A percentile compares a stretch with the other conserved stretches of the same genome.
Evolutionary conservation across 2,113 vertebrate species (phyloP).

Genomic region (Gadus macrocephalus): DNA sequence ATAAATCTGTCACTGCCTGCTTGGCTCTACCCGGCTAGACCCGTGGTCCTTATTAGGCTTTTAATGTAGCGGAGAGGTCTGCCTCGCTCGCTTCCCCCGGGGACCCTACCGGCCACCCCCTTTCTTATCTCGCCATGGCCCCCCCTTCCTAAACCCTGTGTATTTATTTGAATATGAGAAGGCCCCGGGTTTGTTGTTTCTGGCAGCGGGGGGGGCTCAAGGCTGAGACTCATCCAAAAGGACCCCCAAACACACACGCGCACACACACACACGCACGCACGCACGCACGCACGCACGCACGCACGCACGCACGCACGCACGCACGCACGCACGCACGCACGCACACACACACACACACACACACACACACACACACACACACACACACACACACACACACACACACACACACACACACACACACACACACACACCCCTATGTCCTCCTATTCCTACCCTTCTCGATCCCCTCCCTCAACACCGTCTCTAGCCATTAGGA

Average conservation of each 20-base stretch:
- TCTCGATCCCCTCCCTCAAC: not conserved
- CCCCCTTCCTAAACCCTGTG: constrained; percentile 23
- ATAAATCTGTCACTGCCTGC: constrained; percentile 68
- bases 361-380: not conserved
- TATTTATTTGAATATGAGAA: constrained; percentile 76
- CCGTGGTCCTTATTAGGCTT: constrained; percentile 49
- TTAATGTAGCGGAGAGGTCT: constrained; percentile 48
- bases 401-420: no score
- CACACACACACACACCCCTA: not conserved
- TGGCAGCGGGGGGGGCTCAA: constrained; percentile 37
- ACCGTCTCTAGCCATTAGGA: constrained; percentile 22
- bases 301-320: no score
- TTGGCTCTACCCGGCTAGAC: constrained; percentile 43
- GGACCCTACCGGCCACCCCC: not conserved
- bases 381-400: no score
- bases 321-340: no score
- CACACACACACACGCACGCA: no score
- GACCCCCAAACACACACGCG: not conserved
- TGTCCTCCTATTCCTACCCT: not conserved
- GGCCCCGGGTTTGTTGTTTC: constrained; percentile 70
- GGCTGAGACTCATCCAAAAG: constrained; percentile 13
- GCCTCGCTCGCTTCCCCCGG: constrained; percentile 29
- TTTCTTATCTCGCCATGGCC: constrained; percentile 48
- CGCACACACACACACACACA: not conserved
- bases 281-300: no score